These are phyloP conservation scores for Lasiommata megera DNA, from an alignment of 2,888 invertebrate species.

Conservation along the genomic window DNA sequence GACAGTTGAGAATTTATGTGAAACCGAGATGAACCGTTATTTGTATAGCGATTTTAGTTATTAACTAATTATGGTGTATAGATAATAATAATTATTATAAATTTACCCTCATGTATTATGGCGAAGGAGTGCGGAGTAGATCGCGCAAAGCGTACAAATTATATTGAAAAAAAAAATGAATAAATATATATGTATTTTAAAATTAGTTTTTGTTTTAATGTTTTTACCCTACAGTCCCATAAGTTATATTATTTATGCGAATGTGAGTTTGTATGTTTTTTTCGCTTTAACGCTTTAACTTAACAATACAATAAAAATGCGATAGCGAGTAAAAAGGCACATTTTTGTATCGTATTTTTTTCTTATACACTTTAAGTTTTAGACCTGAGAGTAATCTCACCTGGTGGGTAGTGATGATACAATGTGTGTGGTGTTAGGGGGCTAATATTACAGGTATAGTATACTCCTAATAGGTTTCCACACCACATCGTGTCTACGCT, in stretches of 20 bases:
- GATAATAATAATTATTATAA: constrained; percentile 14
- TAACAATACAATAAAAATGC: too few species aligned
- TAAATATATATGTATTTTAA: constrained; percentile 38
- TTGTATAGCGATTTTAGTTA: constrained; percentile 22
- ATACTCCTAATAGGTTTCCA: too few species aligned
- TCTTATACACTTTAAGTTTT: too few species aligned
- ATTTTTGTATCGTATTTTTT: too few species aligned
- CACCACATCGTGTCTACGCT: too few species aligned
- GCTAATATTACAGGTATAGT: too few species aligned
- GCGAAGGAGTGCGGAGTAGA: constrained; percentile 23
- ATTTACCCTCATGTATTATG: constrained; percentile 23
- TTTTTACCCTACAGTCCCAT: neutral
- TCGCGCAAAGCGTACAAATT: constrained; percentile 38
- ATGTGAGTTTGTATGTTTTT: too few species aligned
- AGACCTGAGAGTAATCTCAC: too few species aligned
- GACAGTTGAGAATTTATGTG: neutral
- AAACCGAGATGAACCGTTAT: constrained; percentile 2
- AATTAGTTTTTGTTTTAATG: constrained; percentile 25
- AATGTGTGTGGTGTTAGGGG: too few species aligned
- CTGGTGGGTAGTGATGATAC: too few species aligned
- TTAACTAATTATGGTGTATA: neutral
- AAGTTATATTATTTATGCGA: neutral
- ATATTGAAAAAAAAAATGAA: constrained; percentile 35
- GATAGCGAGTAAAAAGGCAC: too few species aligned
- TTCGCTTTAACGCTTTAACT: too few species aligned